phyloP scores from a whole-genome alignment of 2,888 invertebrate genomes.

The Trichopria drosophilae region DNA sequence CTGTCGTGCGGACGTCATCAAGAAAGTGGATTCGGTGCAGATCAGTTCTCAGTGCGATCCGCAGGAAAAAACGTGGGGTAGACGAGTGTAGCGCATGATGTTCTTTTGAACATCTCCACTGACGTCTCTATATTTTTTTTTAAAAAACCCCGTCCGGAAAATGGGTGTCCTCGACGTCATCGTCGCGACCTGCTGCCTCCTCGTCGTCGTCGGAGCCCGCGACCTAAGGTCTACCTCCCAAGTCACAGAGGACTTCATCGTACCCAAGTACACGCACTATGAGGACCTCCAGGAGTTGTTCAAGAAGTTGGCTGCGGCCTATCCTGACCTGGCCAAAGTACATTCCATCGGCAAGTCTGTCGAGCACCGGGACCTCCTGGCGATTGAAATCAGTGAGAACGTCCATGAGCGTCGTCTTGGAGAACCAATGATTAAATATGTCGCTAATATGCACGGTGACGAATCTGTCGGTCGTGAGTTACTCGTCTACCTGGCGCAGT shows the following conservation, averaged over 20 bases:
- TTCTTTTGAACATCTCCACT: too few species aligned
- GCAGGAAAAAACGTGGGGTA: too few species aligned
- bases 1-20: too few species aligned
- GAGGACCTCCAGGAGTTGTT: slow-evolving; percentile 71
- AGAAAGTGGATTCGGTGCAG: too few species aligned
- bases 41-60: too few species aligned
- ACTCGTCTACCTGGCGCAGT: slow-evolving; percentile 79
- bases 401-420: slow-evolving; percentile 65
- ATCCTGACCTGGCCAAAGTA: slow-evolving; percentile 72
- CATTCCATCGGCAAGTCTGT: slow-evolving; percentile 83
- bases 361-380: slow-evolving; percentile 78
- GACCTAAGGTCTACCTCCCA: slow-evolving; percentile 17
- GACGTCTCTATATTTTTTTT: too few species aligned
- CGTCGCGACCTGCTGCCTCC: too few species aligned
- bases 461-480: slow-evolving; percentile 87
- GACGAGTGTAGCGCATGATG: too few species aligned
- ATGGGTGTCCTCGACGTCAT: too few species aligned
- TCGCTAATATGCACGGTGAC: slow-evolving; percentile 97
- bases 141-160: too few species aligned
- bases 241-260: slow-evolving; percentile 46
- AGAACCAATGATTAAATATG: slow-evolving; percentile 90
- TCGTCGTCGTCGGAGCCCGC: too few species aligned
- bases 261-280: slow-evolving; percentile 67
- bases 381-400: slow-evolving; percentile 77
- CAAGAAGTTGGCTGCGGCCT: slow-evolving; percentile 64